Conservation (phyloP, 1,140 invertebrate species). For the Drosophila pseudoobscura region DNA sequence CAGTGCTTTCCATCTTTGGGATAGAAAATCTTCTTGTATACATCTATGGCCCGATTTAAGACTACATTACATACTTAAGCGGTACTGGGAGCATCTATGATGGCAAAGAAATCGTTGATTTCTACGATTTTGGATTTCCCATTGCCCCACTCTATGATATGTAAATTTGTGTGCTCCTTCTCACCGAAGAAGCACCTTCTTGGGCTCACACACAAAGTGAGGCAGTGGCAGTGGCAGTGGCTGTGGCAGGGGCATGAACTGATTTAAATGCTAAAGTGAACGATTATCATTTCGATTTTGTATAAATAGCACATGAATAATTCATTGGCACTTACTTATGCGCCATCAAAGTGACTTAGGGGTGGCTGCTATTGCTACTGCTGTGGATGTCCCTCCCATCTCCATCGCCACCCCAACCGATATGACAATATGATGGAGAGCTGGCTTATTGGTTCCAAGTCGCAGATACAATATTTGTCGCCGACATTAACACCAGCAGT, state of each 20-base stretch:
- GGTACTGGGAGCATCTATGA: no score
- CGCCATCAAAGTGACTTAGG: slow-evolving; percentile 75
- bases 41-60: no score
- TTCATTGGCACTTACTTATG: slow-evolving; percentile 77
- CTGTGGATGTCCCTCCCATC: neutral
- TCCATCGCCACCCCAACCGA: neutral
- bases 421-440: slow-evolving; percentile 65
- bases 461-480: slow-evolving; percentile 55
- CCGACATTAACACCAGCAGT: slow-evolving; percentile 53
- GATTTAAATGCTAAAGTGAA: slow-evolving; percentile 81
- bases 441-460: slow-evolving; percentile 62
- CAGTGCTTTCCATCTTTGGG: no score
- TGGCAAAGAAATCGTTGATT: no score
- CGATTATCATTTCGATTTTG: slow-evolving; percentile 81
- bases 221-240: neutral
- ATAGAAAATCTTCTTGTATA: no score
- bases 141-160: slow-evolving; percentile 2
- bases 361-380: neutral
- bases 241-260: slow-evolving; percentile 22
- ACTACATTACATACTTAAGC: no score
- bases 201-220: neutral
- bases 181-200: no score
- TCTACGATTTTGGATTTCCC: no score
- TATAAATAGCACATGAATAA: slow-evolving; percentile 76
- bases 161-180: slow-evolving; percentile 12